Percentiles rank a stretch among this genome's conserved stretches.
These are phyloP conservation scores for Varroa destructor DNA, from an alignment of 1,140 invertebrate species.

Conservation along the genomic window DNA sequence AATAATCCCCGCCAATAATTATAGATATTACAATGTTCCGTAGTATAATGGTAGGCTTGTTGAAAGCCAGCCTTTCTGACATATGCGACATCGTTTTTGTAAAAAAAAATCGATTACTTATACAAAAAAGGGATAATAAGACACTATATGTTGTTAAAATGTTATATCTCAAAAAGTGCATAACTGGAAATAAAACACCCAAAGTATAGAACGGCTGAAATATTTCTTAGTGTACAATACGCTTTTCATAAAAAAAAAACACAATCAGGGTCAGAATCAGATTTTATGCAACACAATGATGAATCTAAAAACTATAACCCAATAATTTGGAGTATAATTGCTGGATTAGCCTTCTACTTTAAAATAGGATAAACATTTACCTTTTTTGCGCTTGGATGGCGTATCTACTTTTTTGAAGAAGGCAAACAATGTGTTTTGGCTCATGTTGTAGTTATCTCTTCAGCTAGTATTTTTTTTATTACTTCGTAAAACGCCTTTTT, in stretches of 20 bases:
- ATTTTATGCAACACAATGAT: neutral
- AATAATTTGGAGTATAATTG: neutral
- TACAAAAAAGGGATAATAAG: neutral
- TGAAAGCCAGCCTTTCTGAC: no score
- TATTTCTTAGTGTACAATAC: neutral
- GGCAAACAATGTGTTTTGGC: slow-evolving; percentile 2
- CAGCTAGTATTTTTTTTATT: no score
- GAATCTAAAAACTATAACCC: neutral
- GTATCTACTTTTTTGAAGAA: slow-evolving; percentile 15
- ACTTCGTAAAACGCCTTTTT: no score
- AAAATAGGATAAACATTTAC: neutral
- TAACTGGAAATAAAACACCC: neutral
- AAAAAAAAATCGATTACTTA: slow-evolving; percentile 3
- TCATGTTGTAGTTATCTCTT: neutral
- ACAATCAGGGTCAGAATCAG: neutral
- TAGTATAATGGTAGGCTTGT: no score
- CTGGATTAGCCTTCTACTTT: neutral
- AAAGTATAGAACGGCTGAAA: no score
- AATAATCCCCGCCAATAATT: no score
- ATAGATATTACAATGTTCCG: no score
- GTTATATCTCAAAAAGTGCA: neutral
- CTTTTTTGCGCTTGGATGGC: neutral
- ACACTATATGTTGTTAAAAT: neutral
- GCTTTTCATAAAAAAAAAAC: neutral
- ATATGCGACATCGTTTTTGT: neutral